Base-by-base conservation (phyloP, 2,113 vertebrate genomes). In the Scomber colias region DNA sequence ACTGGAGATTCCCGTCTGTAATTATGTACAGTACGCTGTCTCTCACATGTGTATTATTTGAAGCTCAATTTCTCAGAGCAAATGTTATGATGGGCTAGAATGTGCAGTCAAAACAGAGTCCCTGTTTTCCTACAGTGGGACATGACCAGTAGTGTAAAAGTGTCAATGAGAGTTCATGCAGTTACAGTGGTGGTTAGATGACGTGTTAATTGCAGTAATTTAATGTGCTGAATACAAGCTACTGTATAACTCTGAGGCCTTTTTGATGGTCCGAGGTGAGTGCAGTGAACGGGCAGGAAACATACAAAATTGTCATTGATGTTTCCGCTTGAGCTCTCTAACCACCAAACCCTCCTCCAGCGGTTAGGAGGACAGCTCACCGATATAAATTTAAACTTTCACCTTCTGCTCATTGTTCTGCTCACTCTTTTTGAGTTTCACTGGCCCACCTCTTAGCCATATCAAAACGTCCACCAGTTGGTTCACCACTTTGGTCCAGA, bases 71-170 rank as follows among this genome's bases (percentile, higher is more conserved):
- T 80, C 77, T 87, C 63, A 80, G 59, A 85, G 80, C 44, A 68
- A 80, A 87, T 82, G 86, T 89, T 84, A 78, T 86, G 75, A 72
- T 64, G 77, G 82, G 80, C 70, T 9, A 40, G 72, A 86, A 72
- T 71, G 65, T 77, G 55, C 71, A 74, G 71, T 85, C 79, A 74
- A 82, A 87, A 84, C 84, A 85, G 45, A 56, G 57, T 7, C n/a
- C 50, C 35, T 86, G 75, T 87, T 87, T 85, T 82, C 64, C 63
- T 44, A 69, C 59, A 54, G 53, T 24, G 80, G 67, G 64, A 56
- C 55, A 17, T 27, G 55, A 73, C 49, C 64, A 30, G 56, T 8
- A 67, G 68, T 1, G 44, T 14, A 44, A 19, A 5, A n/a, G 40
- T 53, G 56, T 68, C 56, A 65, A 49, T 9, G 24, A 24, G 72